These are phyloP conservation scores for Drosophila buzzatii DNA, from an alignment of 2,888 invertebrate species.

Conservation along the genomic window DNA sequence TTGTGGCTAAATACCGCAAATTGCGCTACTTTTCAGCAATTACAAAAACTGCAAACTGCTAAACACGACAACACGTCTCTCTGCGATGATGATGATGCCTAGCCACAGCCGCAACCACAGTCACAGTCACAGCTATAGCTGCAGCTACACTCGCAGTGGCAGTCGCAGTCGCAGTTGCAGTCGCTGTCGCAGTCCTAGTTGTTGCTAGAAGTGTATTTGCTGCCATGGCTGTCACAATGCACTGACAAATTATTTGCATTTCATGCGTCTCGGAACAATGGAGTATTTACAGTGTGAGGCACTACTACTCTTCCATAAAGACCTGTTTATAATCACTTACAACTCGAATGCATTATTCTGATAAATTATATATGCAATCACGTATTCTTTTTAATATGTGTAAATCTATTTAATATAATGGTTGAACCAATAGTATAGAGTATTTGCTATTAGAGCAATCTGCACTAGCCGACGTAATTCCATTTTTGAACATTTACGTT, in stretches of 20 bases:
- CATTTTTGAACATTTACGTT: conserved; percentile 33
- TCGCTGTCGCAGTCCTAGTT: conserved; percentile 3
- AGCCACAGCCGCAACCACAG: conserved; percentile 44
- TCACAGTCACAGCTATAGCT: conserved; percentile 26
- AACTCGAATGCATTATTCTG: background rate
- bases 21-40: conserved; percentile 75
- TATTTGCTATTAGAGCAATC: background rate
- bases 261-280: background rate
- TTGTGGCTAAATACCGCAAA: conserved; percentile 78
- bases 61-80: conserved; percentile 63
- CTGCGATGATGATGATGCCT: conserved; percentile 50
- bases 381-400: background rate
- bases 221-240: background rate
- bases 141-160: background rate
- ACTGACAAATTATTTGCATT: conserved; percentile 5
- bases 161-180: conserved; percentile 42
- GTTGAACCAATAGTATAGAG: background rate
- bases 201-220: background rate
- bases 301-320: background rate
- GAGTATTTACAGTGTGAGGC: too few relatives aligned
- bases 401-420: too few relatives aligned
- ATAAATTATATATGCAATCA: background rate
- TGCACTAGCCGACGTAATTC: background rate
- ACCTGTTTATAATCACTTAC: background rate
- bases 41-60: conserved; percentile 75